Base-by-base conservation (phyloP, 2,797 vertebrate genomes). In the Psittacula derbiana region DNA sequence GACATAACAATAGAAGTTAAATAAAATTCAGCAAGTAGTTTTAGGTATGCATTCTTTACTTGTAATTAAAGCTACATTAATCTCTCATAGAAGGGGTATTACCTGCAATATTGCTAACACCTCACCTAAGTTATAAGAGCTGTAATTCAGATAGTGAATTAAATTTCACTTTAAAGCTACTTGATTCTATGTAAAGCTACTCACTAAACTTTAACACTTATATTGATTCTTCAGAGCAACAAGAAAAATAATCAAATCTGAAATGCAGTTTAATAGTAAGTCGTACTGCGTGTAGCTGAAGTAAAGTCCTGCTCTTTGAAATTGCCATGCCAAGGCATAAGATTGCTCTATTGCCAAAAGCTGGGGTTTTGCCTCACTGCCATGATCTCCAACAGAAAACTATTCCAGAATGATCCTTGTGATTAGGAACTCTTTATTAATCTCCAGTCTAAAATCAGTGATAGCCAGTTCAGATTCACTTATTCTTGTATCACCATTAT, bases 1-100 rank as follows among this genome's bases (percentile, higher is more conserved):
- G 64, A 74, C 2, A 21, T 60, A 87, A 83, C 49, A 91, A 81
- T 28, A 84, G 64, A 64, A 90, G 24, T 80, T 65, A 79, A 92
- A 86, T 81, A 84, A 90, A 91, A 95, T 70, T 73, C 70, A 76
- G 62, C 16, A 89, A 86, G 31, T 53, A 80, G 70, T 90, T 96
- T 90, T 50, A 80, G 75, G 58, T 76, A 62, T 86, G 41, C 62
- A 46, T 95, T 88, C 90, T 80, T 91, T 80, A 85, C 43, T 79
- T 64, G 73, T 66, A 95, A 92, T 95, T 94, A 96, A 96, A 92
- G 66, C 47, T 76, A 65, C 64, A 64, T 57, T 90, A 66, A 93
- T 94, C 52, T 92, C 85, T 86, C 85, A 87, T 49, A 85, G 61
- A 88, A 88, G 15, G 33, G 19, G 28, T 47, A 66, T 86, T 82